These are phyloP conservation scores for Agrochola lychnidis DNA, from an alignment of 2,888 invertebrate genomes.

Conservation along the genomic window DNA sequence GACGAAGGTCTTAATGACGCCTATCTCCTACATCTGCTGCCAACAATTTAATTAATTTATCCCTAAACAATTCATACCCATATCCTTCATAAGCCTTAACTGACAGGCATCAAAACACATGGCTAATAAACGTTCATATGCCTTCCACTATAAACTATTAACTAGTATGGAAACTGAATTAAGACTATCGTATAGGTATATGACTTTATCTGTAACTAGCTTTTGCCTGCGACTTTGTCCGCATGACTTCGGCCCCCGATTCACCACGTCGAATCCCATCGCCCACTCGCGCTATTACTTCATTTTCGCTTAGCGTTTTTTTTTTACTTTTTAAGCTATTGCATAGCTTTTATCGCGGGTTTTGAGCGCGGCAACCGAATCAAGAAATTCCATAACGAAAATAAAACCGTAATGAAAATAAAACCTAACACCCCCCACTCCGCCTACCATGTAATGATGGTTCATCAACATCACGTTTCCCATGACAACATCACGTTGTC, in stretches of 20 bases:
- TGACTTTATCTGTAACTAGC: too few species aligned
- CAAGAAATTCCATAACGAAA: too few species aligned
- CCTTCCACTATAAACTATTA: slow-evolving; percentile 32
- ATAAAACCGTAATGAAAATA: too few species aligned
- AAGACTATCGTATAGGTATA: not conserved
- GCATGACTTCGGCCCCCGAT: too few species aligned
- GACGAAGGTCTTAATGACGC: slow-evolving; percentile 1
- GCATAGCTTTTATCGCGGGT: too few species aligned
- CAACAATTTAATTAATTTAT: slow-evolving; percentile 47
- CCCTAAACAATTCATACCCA: slow-evolving; percentile 32
- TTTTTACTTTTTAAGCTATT: too few species aligned
- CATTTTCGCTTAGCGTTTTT: not conserved
- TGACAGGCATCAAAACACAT: slow-evolving; percentile 44
- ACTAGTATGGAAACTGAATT: not conserved
- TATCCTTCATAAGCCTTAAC: slow-evolving; percentile 24
- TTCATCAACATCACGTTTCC: too few species aligned
- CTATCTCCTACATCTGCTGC: slow-evolving; percentile 40
- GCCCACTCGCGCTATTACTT: not conserved
- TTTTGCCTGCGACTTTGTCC: too few species aligned
- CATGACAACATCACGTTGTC: too few species aligned
- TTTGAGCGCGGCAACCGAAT: too few species aligned
- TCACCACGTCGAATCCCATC: not conserved
- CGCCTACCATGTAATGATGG: too few species aligned
- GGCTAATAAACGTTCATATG: slow-evolving; percentile 36
- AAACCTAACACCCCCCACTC: too few species aligned